Evolutionary conservation across 2,113 vertebrate genomes (phyloP).

Genomic region (Alexandromys fortis): DNA sequence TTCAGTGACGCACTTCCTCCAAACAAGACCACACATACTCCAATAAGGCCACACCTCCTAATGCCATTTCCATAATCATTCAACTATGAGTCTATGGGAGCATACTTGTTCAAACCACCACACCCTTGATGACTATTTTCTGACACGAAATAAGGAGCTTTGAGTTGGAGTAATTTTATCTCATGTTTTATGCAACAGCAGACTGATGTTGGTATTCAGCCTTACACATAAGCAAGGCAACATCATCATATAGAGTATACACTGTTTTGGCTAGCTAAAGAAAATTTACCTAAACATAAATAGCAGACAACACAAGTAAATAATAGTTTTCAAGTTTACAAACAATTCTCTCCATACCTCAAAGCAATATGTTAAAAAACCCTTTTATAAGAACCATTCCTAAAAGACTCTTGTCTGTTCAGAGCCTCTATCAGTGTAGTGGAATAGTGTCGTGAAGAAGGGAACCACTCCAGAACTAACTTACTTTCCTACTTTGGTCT

Average conservation of each 20-base stretch:
- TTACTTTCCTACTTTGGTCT: background rate
- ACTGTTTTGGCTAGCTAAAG: background rate
- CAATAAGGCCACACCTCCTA: background rate
- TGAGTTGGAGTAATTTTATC: background rate
- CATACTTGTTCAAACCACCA: background rate
- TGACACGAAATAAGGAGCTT: slow-evolving; percentile 7
- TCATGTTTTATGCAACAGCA: slow-evolving; percentile 17
- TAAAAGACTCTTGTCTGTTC: background rate
- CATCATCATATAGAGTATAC: background rate
- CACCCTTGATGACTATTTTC: background rate
- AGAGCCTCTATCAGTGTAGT: background rate
- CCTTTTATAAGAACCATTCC: background rate
- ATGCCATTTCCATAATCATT: background rate
- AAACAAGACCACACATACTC: background rate
- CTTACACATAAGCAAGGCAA: background rate
- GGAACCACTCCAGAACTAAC: background rate
- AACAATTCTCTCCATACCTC: background rate
- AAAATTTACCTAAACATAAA: slow-evolving; percentile 1
- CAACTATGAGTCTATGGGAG: background rate
- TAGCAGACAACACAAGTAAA: background rate
- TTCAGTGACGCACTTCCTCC: background rate
- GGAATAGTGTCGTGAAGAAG: background rate
- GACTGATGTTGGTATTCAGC: slow-evolving; percentile 2
- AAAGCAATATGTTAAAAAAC: background rate
- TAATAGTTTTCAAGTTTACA: slow-evolving; percentile 20